A percentile compares a stretch with the other conserved stretches of the same genome.
Evolutionary conservation across 2,113 vertebrate species (phyloP).

Genomic region (Phrynosoma blainvillii): DNA sequence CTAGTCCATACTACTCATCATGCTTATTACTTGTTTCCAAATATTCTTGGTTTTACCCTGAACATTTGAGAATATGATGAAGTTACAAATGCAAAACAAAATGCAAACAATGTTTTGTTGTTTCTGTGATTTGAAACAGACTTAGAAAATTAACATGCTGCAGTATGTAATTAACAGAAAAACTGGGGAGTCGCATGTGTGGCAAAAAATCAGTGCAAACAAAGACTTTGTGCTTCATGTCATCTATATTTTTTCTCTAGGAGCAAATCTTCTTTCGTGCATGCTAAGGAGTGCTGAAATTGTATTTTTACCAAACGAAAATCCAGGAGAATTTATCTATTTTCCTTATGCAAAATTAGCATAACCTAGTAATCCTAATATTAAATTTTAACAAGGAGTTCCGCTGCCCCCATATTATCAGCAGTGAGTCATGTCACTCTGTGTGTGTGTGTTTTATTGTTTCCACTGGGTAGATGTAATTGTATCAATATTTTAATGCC

Average conservation of each 20-base stretch:
- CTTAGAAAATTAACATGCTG: conserved; percentile 19
- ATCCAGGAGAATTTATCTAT: conserved; percentile 66
- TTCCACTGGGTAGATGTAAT: conserved; percentile 80
- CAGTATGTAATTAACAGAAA: conserved; percentile 27
- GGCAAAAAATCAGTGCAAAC: conserved; percentile 34
- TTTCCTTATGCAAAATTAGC: conserved; percentile 78
- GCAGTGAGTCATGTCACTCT: conserved; percentile 73
- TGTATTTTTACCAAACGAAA: conserved; percentile 63
- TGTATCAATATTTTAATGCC: conserved; percentile 87
- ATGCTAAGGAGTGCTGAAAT: not conserved
- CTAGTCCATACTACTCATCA: too few species aligned
- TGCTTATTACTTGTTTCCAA: not conserved
- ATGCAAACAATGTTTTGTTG: not conserved
- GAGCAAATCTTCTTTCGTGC: not conserved
- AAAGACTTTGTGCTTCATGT: not conserved
- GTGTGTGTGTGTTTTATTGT: conserved; percentile 70
- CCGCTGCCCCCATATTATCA: conserved; percentile 71
- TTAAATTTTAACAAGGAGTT: conserved; percentile 85
- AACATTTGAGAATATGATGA: not conserved
- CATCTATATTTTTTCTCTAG: conserved; percentile 1
- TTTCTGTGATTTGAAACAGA: not conserved
- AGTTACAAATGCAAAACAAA: not conserved
- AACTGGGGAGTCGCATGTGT: not conserved
- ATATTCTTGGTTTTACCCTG: not conserved
- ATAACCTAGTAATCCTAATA: conserved; percentile 78